phyloP scores from a whole-genome alignment of 2,888 invertebrate species.

The Venusia cambrica region DNA sequence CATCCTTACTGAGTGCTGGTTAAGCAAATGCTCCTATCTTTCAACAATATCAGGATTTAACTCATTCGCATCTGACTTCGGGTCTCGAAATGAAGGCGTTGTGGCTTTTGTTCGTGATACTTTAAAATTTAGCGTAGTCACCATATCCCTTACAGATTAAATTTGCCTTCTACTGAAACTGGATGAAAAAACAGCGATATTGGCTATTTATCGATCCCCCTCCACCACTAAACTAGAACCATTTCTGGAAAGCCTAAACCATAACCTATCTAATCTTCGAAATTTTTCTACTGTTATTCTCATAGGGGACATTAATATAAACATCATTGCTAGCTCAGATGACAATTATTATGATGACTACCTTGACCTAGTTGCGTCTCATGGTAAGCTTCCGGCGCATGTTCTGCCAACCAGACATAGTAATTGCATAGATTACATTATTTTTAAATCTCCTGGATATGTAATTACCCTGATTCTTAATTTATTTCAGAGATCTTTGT shows the following conservation, averaged over 20 bases:
- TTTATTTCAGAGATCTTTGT: too few species aligned
- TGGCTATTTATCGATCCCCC: background rate
- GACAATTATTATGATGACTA: background rate
- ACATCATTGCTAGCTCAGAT: background rate
- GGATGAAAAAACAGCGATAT: background rate
- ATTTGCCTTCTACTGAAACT: background rate
- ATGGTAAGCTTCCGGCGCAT: background rate
- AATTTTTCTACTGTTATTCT: background rate
- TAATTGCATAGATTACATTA: too few species aligned
- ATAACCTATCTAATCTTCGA: background rate
- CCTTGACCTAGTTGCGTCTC: background rate
- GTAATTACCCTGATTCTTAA: too few species aligned
- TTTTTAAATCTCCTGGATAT: too few species aligned
- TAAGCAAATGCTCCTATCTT: background rate
- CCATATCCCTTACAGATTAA: background rate
- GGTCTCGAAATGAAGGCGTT: background rate
- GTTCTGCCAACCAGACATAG: too few species aligned
- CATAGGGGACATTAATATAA: background rate
- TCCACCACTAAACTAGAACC: background rate
- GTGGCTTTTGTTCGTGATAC: background rate
- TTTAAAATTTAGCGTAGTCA: background rate
- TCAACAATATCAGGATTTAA: background rate
- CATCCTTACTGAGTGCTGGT: background rate
- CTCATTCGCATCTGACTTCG: background rate
- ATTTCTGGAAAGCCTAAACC: background rate